Evolutionary conservation across 2,113 vertebrate species (phyloP).

Genomic region (Tringa solitaria): DNA sequence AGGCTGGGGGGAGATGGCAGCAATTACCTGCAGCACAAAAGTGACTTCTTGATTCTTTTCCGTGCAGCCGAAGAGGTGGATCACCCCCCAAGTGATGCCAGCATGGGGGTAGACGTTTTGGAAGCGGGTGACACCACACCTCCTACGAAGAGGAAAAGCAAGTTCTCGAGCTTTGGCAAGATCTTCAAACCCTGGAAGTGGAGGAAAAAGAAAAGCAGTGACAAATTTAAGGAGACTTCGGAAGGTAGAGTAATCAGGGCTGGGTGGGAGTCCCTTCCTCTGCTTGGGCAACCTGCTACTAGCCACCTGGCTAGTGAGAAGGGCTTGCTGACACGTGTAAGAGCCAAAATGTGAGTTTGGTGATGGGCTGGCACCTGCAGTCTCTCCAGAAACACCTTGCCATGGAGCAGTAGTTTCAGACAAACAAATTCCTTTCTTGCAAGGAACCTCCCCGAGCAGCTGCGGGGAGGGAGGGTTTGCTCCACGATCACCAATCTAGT

Average conservation of each 20-base stretch:
- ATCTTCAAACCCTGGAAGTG: slow-evolving; percentile 99
- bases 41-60: neutral
- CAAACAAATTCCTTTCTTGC: neutral
- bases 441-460: neutral
- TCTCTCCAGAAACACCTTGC: neutral
- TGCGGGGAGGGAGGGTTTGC: neutral
- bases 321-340: neutral
- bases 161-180: slow-evolving; percentile 94
- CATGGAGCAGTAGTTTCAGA: neutral
- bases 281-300: neutral
- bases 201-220: slow-evolving; percentile 99
- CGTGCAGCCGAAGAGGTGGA: slow-evolving; percentile 83
- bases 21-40: neutral
- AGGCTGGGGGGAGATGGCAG: neutral
- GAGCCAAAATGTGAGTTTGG: neutral
- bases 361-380: neutral
- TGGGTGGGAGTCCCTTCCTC: neutral
- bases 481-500: neutral
- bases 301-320: neutral
- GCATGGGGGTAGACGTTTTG: slow-evolving; percentile 83
- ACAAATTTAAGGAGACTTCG: slow-evolving; percentile 94
- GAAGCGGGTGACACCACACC: slow-evolving; percentile 85
- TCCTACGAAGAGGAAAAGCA: slow-evolving; percentile 93
- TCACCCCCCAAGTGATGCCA: slow-evolving; percentile 64
- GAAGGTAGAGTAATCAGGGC: slow-evolving; percentile 79